A percentile compares a stretch with the other conserved stretches of the same genome.
These are phyloP conservation scores for Barnardius zonarius DNA, from an alignment of 2,113 vertebrate species.

Conservation along the genomic window DNA sequence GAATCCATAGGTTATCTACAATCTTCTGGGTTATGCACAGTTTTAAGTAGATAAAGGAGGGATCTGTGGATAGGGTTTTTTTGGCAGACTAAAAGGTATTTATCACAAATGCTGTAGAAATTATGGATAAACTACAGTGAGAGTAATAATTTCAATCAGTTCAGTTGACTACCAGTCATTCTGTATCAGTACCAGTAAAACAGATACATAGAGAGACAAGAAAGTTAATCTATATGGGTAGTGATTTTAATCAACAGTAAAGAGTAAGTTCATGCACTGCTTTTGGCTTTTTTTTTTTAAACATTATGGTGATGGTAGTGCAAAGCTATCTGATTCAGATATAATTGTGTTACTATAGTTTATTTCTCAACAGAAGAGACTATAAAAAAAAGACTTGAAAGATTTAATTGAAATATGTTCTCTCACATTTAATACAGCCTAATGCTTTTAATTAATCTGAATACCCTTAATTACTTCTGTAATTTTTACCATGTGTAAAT, in stretches of 20 bases:
- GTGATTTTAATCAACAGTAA: not conserved
- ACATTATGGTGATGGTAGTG: not conserved
- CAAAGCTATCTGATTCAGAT: conserved; percentile 24
- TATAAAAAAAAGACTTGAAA: conserved; percentile 47
- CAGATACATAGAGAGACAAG: not conserved
- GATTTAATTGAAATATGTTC: conserved; percentile 71
- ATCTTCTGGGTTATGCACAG: too few relatives aligned
- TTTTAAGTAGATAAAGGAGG: not conserved
- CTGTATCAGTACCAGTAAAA: not conserved
- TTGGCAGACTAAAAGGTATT: not conserved
- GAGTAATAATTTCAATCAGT: not conserved
- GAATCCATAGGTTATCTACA: not conserved
- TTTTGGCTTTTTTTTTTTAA: not conserved
- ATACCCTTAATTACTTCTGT: conserved; percentile 67
- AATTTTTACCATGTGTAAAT: conserved; percentile 74
- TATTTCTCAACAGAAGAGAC: conserved; percentile 42
- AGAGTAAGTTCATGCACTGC: not conserved
- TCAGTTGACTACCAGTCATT: not conserved
- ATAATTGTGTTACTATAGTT: conserved; percentile 8
- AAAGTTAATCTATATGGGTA: not conserved
- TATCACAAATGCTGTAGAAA: not conserved
- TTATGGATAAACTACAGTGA: not conserved
- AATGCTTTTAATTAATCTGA: conserved; percentile 75
- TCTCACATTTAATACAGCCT: conserved; percentile 67
- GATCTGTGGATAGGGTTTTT: not conserved